A percentile compares a stretch with the other conserved stretches of the same genome.
Conservation (phyloP, 2,113 vertebrate species). For the Cyphomyrus discorhynchus region DNA sequence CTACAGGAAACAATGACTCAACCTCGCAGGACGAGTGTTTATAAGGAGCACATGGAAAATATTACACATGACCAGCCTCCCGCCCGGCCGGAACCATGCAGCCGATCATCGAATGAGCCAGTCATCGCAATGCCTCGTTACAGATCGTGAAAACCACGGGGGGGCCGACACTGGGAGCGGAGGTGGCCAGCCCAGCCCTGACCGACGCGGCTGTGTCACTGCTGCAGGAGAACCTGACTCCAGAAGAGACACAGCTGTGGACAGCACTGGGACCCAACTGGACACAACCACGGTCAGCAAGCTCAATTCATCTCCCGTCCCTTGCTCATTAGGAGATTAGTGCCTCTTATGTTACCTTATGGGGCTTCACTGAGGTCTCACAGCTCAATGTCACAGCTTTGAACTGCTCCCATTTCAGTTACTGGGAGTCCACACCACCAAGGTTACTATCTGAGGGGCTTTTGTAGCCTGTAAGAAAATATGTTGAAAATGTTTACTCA, state of each 20-base stretch:
- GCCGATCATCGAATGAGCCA: background rate
- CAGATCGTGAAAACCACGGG: constrained; percentile 76
- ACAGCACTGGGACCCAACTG: constrained; percentile 70
- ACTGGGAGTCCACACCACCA: background rate
- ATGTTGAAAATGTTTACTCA: background rate
- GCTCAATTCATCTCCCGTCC: background rate
- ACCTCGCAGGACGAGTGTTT: background rate
- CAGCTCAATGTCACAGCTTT: background rate
- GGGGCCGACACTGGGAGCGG: constrained; percentile 61
- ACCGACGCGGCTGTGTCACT: constrained; percentile 67
- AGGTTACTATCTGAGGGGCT: background rate
- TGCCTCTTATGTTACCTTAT: background rate
- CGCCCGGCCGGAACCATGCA: background rate
- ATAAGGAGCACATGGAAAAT: background rate
- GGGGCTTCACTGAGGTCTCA: background rate
- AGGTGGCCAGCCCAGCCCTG: constrained; percentile 63
- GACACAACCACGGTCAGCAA: constrained; percentile 63
- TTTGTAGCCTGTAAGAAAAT: background rate
- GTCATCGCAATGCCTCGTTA: background rate
- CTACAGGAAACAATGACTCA: background rate
- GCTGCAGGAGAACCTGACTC: constrained; percentile 58
- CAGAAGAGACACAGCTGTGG: constrained; percentile 67
- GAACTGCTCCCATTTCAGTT: background rate
- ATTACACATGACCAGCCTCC: background rate
- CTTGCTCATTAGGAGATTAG: background rate